These are phyloP conservation scores for Alexandromys oeconomus DNA, from an alignment of 2,797 vertebrate species.

Conservation along the genomic window DNA sequence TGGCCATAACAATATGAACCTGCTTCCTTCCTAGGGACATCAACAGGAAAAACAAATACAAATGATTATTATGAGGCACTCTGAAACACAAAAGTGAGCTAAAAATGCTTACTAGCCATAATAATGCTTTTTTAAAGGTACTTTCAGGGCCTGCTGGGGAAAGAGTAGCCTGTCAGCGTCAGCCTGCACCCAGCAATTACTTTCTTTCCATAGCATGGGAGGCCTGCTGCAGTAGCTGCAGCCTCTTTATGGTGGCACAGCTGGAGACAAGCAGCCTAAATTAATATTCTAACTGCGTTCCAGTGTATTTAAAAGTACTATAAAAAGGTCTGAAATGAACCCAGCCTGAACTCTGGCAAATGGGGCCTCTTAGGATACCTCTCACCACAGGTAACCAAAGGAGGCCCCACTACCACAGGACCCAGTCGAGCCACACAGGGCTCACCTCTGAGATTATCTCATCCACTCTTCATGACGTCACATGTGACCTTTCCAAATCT, in stretches of 20 bases:
- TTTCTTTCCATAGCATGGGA: constrained; percentile 48
- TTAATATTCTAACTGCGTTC: constrained; percentile 84
- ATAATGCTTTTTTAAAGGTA: constrained; percentile 76
- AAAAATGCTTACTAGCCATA: constrained; percentile 74
- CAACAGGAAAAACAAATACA: constrained; percentile 65
- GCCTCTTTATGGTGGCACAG: constrained; percentile 78
- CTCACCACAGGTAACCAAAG: constrained; percentile 61
- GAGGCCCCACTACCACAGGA: constrained; percentile 14
- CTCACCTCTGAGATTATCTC: constrained; percentile 48
- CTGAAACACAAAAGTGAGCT: constrained; percentile 68
- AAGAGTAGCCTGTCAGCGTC: constrained; percentile 80
- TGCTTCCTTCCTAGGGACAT: constrained; percentile 26
- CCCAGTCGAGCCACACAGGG: not conserved
- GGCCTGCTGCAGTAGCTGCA: constrained; percentile 62
- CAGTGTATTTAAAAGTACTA: constrained; percentile 82
- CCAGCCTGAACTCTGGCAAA: constrained; percentile 85
- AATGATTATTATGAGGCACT: constrained; percentile 71
- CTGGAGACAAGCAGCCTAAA: constrained; percentile 81
- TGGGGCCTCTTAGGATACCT: constrained; percentile 68
- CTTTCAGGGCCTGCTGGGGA: constrained; percentile 80
- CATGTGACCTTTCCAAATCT: constrained; percentile 79
- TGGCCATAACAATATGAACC: constrained; percentile 43
- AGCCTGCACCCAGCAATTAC: constrained; percentile 77
- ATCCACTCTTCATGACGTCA: constrained; percentile 69
- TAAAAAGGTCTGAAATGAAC: constrained; percentile 87